These are phyloP conservation scores for Daphoenositta chrysoptera DNA, from an alignment of 2,113 vertebrate genomes.

Conservation along the genomic window DNA sequence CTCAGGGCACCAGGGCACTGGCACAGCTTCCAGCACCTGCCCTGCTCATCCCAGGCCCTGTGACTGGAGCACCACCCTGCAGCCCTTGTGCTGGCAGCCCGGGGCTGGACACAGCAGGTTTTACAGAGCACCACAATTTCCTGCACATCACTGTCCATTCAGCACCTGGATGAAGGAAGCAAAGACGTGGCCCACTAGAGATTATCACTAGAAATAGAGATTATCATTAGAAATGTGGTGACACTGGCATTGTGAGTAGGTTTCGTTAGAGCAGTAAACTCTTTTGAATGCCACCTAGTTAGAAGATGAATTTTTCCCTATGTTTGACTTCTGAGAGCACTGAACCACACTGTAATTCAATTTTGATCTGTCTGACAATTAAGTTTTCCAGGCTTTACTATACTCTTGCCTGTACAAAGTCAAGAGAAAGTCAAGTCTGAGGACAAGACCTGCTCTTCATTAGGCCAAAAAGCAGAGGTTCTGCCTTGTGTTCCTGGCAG, in stretches of 20 bases:
- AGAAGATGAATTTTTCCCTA: background rate
- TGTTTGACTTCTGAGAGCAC: background rate
- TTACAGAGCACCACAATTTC: background rate
- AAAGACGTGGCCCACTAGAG: background rate
- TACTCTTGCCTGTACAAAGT: background rate
- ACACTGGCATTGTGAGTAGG: background rate
- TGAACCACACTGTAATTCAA: background rate
- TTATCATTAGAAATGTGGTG: background rate
- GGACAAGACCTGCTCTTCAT: background rate
- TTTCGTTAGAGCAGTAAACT: background rate
- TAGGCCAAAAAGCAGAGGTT: background rate
- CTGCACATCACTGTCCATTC: background rate
- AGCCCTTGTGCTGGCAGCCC: background rate
- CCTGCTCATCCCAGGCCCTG: background rate
- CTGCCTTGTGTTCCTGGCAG: background rate
- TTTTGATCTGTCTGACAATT: background rate
- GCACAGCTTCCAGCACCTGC: background rate
- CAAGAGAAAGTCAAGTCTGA: background rate
- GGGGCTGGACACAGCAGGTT: background rate
- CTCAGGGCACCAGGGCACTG: background rate
- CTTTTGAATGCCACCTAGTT: background rate
- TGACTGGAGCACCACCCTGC: rapidly evolving
- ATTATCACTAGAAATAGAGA: background rate
- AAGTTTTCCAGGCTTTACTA: background rate
- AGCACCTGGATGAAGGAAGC: background rate